A percentile compares a stretch with the other conserved stretches of the same genome.
Evolutionary conservation across 2,888 invertebrate species (phyloP).

Genomic region (Tiliacea citrago): DNA sequence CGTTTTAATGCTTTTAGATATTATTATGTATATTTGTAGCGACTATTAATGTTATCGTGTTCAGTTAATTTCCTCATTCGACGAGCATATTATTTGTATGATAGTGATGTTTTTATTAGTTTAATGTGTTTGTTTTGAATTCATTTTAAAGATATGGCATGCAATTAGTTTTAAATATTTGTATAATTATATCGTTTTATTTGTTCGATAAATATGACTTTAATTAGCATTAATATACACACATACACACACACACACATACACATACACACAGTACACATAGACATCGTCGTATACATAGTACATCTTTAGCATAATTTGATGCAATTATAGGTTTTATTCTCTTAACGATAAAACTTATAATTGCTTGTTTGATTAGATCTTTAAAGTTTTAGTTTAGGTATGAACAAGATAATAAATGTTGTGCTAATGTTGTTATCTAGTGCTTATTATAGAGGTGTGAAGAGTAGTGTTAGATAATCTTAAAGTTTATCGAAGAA

Average conservation of each 20-base stretch:
- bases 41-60: conserved; percentile 58
- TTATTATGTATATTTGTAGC: conserved; percentile 48
- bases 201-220: conserved; percentile 1
- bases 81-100: conserved; percentile 12
- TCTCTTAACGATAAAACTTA: conserved; percentile 19
- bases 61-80: conserved; percentile 55
- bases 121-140: conserved; percentile 12
- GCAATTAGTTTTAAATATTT: conserved; percentile 32
- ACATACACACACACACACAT: too few species aligned
- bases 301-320: conserved; percentile 6
- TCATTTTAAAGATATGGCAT: conserved; percentile 18
- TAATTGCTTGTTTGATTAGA: conserved; percentile 28
- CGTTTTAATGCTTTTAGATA: conserved; percentile 70
- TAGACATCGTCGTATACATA: too few species aligned
- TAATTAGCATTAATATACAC: not conserved
- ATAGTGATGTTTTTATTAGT: conserved; percentile 29
- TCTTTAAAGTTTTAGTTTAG: conserved; percentile 21
- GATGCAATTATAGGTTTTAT: conserved; percentile 26
- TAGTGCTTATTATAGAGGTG: conserved; percentile 27
- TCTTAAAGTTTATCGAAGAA: conserved; percentile 36
- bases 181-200: conserved; percentile 8
- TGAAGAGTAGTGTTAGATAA: conserved; percentile 20
- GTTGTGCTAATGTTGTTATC: conserved; percentile 38
- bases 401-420: conserved; percentile 24
- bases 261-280: too few species aligned